Conservation (phyloP, 1,140 invertebrate species). For the Maconellicoccus hirsutus region DNA sequence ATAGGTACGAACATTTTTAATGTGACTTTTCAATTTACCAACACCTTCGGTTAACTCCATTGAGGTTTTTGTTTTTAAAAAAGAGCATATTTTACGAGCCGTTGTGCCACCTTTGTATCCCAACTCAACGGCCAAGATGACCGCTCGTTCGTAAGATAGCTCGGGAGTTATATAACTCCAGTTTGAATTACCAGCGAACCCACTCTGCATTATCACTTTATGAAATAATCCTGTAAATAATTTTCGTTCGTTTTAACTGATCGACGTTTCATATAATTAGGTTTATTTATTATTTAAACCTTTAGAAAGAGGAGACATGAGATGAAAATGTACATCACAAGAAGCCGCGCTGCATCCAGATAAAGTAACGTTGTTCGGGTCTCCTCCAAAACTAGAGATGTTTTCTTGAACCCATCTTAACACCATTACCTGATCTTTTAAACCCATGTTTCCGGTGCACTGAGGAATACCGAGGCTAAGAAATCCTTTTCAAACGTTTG, state of each 20-base stretch:
- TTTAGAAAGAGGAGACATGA: conserved; percentile 31
- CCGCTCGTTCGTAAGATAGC: neutral
- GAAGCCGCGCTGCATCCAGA: conserved; percentile 37
- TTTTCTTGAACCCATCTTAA: conserved; percentile 38
- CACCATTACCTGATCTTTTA: conserved; percentile 37
- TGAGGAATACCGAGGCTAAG: neutral
- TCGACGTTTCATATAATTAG: no score
- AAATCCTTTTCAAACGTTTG: conserved; percentile 14
- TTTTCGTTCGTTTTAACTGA: no score
- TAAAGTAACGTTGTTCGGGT: conserved; percentile 37
- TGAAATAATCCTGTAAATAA: neutral
- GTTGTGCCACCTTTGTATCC: neutral
- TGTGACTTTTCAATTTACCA: neutral
- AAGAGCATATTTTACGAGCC: neutral
- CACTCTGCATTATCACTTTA: neutral
- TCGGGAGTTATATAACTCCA: neutral
- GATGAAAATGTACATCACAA: conserved; percentile 32
- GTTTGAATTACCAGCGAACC: neutral
- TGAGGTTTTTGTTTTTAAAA: neutral
- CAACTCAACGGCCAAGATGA: neutral
- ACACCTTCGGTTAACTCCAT: neutral
- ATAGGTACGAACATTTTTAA: neutral
- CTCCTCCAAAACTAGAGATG: conserved; percentile 38
- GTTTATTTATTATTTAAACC: neutral
- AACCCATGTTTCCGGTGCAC: conserved; percentile 33